Conservation (phyloP, 2,797 vertebrate genomes). For the Spinibarbus caldwelli region DNA sequence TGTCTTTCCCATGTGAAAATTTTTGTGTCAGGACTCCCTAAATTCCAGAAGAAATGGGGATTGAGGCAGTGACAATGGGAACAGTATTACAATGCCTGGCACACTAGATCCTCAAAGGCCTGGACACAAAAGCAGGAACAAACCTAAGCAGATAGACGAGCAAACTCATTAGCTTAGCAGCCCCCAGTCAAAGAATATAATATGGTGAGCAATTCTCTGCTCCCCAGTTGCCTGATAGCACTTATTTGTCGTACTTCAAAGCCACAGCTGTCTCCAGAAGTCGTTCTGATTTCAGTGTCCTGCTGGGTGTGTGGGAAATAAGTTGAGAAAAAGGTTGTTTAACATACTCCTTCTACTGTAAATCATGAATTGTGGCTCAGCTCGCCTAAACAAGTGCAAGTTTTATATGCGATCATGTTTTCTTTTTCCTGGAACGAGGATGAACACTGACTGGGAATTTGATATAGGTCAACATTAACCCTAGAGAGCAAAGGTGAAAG, state of each 20-base stretch:
- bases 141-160: conserved; percentile 78
- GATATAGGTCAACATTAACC: conserved; percentile 11
- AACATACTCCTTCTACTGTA: conserved; percentile 20
- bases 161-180: conserved; percentile 82
- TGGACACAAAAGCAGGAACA: conserved; percentile 78
- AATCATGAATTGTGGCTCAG: conserved; percentile 19
- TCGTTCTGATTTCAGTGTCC: conserved; percentile 52
- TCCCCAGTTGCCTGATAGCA: conserved; percentile 71
- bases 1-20: conserved; percentile 71
- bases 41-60: conserved; percentile 68
- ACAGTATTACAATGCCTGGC: conserved; percentile 76
- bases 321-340: conserved; percentile 36
- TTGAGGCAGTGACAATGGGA: conserved; percentile 74
- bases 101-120: conserved; percentile 77
- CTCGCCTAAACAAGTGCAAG: background rate
- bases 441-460: conserved; percentile 16
- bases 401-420: background rate
- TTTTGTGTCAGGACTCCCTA: conserved; percentile 68
- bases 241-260: conserved; percentile 74
- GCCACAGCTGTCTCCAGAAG: conserved; percentile 62
- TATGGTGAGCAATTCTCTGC: conserved; percentile 68
- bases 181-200: conserved; percentile 73
- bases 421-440: background rate
- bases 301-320: conserved; percentile 64
- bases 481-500: background rate